phyloP scores from a whole-genome alignment of 2,888 invertebrate species.

The Eilema sororculum region DNA sequence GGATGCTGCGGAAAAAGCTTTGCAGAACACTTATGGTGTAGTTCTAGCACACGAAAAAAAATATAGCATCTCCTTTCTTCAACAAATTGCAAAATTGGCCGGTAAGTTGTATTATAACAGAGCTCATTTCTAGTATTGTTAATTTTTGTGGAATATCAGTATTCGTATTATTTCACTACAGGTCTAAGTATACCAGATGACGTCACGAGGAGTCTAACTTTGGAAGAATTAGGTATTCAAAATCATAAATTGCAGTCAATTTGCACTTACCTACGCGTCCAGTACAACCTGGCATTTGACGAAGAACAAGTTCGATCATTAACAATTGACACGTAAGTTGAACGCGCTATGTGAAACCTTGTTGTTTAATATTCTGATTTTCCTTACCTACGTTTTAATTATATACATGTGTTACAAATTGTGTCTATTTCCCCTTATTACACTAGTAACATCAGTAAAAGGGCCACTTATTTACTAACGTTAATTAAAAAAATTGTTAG shows the following conservation, averaged over 20 bases:
- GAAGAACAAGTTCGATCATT: conserved; percentile 26
- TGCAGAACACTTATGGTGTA: conserved; percentile 29
- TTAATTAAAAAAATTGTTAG: too few species aligned
- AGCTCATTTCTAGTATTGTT: too few species aligned
- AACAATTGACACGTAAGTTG: conserved; percentile 11
- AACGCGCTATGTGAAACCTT: too few species aligned
- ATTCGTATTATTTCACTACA: conserved; percentile 16
- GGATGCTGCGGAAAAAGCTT: conserved; percentile 41
- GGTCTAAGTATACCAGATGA: conserved; percentile 32
- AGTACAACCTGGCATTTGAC: conserved; percentile 19
- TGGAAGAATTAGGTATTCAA: conserved; percentile 16
- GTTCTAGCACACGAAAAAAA: conserved; percentile 23
- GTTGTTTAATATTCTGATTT: too few species aligned
- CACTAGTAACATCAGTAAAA: too few species aligned
- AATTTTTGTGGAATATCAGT: not conserved
- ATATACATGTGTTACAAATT: too few species aligned
- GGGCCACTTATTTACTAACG: not conserved
- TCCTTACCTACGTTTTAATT: too few species aligned
- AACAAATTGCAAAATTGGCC: conserved; percentile 39
- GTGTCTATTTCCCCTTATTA: too few species aligned
- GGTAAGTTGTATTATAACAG: conserved; percentile 31
- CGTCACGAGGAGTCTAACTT: conserved; percentile 11
- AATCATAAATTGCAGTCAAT: conserved; percentile 39
- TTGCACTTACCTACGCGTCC: conserved; percentile 3
- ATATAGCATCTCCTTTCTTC: conserved; percentile 33